Evolutionary conservation across 2,113 vertebrate genomes (phyloP), one percentile per base, ranked within the genome.

Genomic region (Brachirus orientalis): DNA sequence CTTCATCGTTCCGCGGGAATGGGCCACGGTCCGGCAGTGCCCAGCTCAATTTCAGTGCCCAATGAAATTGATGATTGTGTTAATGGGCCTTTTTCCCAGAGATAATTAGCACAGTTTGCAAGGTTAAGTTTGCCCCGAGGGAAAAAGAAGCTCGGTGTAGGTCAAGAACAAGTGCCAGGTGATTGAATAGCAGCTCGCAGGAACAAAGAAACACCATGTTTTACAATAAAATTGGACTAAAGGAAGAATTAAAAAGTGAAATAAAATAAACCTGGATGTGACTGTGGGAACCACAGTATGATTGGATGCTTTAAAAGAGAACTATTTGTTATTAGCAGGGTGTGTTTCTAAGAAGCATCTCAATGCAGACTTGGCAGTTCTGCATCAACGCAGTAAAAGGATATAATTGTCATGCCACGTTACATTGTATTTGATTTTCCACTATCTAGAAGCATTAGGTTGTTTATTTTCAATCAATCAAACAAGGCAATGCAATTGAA

Each of bases 41-140:
- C 83, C 55, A 46, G 77, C 75, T 90, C 83, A 17, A 84, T 86
- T 82, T 77, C 72, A 72, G 8, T 61, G 22, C 75, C 80, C 61
- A 37, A 37, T 65, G 73, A 90, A 92, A 93, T 84, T 89, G 75
- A 91, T 90, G 87, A 89, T 85, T 72, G 84, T 77, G 81, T 73
- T 80, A 89, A 88, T 80, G 79, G 85, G 68, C 75, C 79, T 82
- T 80, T 81, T 90, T 90, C 87, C n/a, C 87, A 90, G 78, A 88
- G 80, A 88, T 90, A 91, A 91, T 92, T 91, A 93, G 85, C 84
- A 61, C 70, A 79, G 82, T 71, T 37, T 43, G 61, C 83, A 83
- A 91, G 79, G 86, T 84, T 88, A 89, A 91, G 17, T 83, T 20
- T 46, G 61, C 62, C 69, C 22, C 51, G 28, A 82, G 75, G 91